Evolutionary conservation across 1,140 invertebrate genomes (phyloP), one percentile per base, ranked within the genome.

Genomic region (Zophobas morio): DNA sequence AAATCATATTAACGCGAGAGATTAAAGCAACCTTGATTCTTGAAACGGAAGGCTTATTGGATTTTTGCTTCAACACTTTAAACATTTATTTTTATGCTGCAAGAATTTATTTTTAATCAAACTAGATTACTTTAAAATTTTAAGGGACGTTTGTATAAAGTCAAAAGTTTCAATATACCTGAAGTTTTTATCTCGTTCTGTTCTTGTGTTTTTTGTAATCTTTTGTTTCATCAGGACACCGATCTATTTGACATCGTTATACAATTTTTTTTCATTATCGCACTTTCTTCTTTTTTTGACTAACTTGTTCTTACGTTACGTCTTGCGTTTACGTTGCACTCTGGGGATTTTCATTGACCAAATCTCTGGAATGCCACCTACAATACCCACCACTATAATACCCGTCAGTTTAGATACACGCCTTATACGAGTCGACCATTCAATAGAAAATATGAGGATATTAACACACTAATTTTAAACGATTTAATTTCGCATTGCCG

Each of bases 321-420:
- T 20, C 20, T 20, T 20, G 20, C 20, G 20, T 20, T 20, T 20
- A 20, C 20, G 20, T 20, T 20, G 20, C 20, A 66, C 60, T 66
- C 39, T 39, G 60, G 76, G 71, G 40, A 70, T 79, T 63, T 76
- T 81, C 78, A 79, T 73, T 70, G 74, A 76, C 72, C 78, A 76
- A 71, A 63, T 66, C 81, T 76, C 74, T 20, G 20, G 82, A 84
- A 83, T 83, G 81, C 80, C 70, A 81, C 82, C 80, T 80, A 81
- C 20, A 20, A 20, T 20, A 20, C 20, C 20, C 20, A 20, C 20
- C 20, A 20, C 20, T 20, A 20, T 84, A 84, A 84, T 81, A 66
- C 60, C 60, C 60, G 33, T 36, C 60, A 66, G 36, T 66, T 66
- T n/a, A 66, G 60, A 66, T 39, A 66, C 60, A 66, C 60, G 60